phyloP scores from a whole-genome alignment of 1,140 invertebrate genomes.

The Drosophila auraria region DNA sequence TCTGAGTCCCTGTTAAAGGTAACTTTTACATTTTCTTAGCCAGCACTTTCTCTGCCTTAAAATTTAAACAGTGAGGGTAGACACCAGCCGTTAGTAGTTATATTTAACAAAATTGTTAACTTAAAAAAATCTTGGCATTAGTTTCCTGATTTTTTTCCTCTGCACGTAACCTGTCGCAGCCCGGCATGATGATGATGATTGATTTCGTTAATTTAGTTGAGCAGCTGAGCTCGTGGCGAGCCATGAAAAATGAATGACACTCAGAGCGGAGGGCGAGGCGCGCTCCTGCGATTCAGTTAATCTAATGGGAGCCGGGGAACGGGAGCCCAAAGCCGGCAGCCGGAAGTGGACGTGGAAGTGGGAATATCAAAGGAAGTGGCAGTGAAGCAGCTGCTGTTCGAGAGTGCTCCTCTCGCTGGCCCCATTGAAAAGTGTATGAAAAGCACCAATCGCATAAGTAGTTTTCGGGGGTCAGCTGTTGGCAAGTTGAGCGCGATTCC shows the following conservation, averaged over 20 bases:
- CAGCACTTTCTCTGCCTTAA: too few species aligned
- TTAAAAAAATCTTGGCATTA: neutral
- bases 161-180: conserved; percentile 24
- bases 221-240: conserved; percentile 43
- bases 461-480: conserved; percentile 6
- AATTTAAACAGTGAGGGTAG: too few species aligned
- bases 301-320: conserved; percentile 11
- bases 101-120: neutral
- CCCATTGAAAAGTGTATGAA: conserved; percentile 2
- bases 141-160: neutral
- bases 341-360: neutral
- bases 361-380: neutral
- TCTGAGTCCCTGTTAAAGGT: too few species aligned
- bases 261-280: neutral
- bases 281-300: conserved; percentile 35
- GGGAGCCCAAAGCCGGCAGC: neutral
- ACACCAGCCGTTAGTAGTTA: too few species aligned
- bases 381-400: neutral
- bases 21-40: too few species aligned
- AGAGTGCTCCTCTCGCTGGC: neutral
- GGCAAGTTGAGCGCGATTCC: neutral
- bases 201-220: conserved; percentile 72
- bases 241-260: conserved; percentile 52
- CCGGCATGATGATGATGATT: conserved; percentile 59
- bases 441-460: neutral